Conservation (phyloP, 1,140 invertebrate genomes). For the Diabrotica undecimpunctata region DNA sequence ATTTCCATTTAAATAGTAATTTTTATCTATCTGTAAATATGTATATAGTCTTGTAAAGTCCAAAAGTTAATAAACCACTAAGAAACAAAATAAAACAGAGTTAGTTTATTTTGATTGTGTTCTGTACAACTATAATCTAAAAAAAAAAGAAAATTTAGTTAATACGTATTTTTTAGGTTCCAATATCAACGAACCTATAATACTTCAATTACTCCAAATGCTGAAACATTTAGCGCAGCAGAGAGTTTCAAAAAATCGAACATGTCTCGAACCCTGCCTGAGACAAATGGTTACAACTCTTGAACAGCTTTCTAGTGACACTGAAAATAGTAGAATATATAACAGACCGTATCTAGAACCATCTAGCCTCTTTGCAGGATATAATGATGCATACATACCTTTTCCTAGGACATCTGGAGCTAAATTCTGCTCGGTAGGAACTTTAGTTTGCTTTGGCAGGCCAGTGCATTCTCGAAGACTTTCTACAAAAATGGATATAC, state of each 20-base stretch:
- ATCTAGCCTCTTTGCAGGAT: conserved; percentile 47
- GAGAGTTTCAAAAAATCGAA: conserved; percentile 71
- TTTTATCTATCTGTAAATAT: too few species aligned
- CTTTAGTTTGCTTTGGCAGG: conserved; percentile 81
- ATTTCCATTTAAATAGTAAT: too few species aligned
- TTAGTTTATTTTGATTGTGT: too few species aligned
- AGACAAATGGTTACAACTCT: conserved; percentile 67
- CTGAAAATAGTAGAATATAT: conserved; percentile 33
- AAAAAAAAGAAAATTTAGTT: too few species aligned
- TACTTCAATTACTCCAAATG: conserved; percentile 63
- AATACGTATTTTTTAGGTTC: conserved; percentile 13
- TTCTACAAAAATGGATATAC: conserved; percentile 61
- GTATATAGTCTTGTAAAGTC: too few species aligned
- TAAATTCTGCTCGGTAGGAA: conserved; percentile 83
- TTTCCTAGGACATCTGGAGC: conserved; percentile 92
- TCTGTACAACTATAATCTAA: too few species aligned
- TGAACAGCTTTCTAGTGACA: conserved; percentile 53
- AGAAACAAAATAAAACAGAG: too few species aligned
- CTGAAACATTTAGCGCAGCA: conserved; percentile 70
- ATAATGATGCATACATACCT: conserved; percentile 81
- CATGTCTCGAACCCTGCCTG: conserved; percentile 77
- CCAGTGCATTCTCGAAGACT: conserved; percentile 69
- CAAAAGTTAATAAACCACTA: too few species aligned
- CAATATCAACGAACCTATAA: conserved; percentile 55
- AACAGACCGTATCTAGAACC: conserved; percentile 38